Evolutionary conservation across 1,140 invertebrate genomes (phyloP), one percentile per base, ranked within the genome.

Genomic region (Meloidogyne floridensis): DNA sequence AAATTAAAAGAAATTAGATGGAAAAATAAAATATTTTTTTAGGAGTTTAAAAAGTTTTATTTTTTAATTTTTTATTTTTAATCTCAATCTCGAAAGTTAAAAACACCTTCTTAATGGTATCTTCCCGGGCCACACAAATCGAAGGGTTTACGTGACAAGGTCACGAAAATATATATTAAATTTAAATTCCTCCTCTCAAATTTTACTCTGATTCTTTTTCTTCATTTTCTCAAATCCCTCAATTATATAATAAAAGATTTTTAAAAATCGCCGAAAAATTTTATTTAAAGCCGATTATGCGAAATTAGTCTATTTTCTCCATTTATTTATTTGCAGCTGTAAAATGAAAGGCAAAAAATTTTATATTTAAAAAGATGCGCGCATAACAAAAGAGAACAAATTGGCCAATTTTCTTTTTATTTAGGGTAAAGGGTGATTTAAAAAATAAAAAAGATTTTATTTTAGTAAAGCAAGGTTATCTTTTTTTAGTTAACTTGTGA

Each of bases 1-100:
- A 47, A 47, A 47, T 47, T 47, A 47, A 47, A 83, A 86, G 87
- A 42, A 51, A 53, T 3, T 20, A 32, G 80, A 13, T 81, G n/a
- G 0, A 42, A 8, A 71, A 8, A 32, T 32, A 32, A n/a, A 32
- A 32, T 32, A 32, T 32, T 32, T 71, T 15, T 54, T 9, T 53
- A 11, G 47, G 11, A 42, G 32, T 10, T 54, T 18, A 80, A 74
- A 20, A 13, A 77, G 47, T 74, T 59, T n/a, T 54, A 18, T 43
- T 32, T 43, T 18, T 2, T 47, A 32, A 32, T 32, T 32, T 32
- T 32, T 1, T 32, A 32, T 32, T 32, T 32, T 32, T 32, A 32
- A 32, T 32, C 32, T 32, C 32, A 32, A 32, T 32, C 32, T 32
- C 32, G 32, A 32, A 32, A 32, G 1, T 32, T 2, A 32, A 32